phyloP scores from a whole-genome alignment of 2,113 vertebrate species.

The Podarcis raffonei region DNA sequence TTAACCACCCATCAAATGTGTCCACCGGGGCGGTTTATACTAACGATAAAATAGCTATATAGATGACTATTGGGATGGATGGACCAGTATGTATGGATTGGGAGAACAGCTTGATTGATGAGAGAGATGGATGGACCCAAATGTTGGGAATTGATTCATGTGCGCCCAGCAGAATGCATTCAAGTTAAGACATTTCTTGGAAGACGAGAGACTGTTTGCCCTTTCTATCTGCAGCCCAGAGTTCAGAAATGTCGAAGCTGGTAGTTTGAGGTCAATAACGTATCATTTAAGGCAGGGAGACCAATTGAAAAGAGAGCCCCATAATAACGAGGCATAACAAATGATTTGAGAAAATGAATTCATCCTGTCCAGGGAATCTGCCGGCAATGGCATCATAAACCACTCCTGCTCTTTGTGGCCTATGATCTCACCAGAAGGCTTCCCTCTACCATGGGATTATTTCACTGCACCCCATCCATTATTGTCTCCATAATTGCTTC shows the following conservation, averaged over 20 bases:
- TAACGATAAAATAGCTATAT: too few relatives aligned
- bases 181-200: neutral
- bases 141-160: neutral
- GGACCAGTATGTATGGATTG: too few relatives aligned
- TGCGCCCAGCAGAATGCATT: neutral
- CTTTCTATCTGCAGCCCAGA: neutral
- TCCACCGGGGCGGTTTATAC: too few relatives aligned
- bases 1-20: too few relatives aligned
- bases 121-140: too few relatives aligned
- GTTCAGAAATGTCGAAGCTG: neutral
- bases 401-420: slow-evolving; percentile 2
- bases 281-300: neutral
- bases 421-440: slow-evolving; percentile 31
- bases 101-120: too few relatives aligned
- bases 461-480: neutral
- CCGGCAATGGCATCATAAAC: slow-evolving; percentile 4
- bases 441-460: neutral
- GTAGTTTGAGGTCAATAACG: slow-evolving; percentile 12
- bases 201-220: neutral
- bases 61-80: neutral
- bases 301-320: neutral
- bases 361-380: neutral
- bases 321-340: slow-evolving; percentile 14
- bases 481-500: slow-evolving; percentile 6
- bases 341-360: slow-evolving; percentile 29